These are phyloP conservation scores for Etheostoma nigrum DNA, from an alignment of 2,797 vertebrate genomes.

Conservation along the genomic window DNA sequence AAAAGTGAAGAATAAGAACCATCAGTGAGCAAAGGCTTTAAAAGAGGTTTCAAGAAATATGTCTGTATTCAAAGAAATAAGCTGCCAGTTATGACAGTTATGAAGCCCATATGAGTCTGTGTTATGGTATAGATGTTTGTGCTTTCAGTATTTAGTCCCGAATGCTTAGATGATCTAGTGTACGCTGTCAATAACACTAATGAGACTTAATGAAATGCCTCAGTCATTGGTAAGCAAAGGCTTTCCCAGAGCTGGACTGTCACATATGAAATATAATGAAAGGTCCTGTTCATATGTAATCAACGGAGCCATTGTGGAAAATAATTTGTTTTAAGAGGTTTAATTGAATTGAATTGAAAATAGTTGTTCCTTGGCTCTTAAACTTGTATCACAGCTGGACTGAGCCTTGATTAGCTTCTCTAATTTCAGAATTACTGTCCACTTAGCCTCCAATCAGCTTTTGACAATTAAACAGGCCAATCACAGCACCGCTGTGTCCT, in stretches of 20 bases:
- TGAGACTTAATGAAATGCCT: too few species aligned
- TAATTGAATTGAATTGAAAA: too few species aligned
- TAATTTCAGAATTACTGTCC: neutral
- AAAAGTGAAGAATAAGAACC: too few species aligned
- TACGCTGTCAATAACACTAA: too few species aligned
- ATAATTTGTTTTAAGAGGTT: too few species aligned
- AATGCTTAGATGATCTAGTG: too few species aligned
- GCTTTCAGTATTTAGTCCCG: neutral
- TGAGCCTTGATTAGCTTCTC: neutral
- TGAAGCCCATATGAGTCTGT: too few species aligned
- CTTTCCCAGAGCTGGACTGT: neutral
- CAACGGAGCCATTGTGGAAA: neutral
- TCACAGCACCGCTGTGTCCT: neutral
- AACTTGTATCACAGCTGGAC: neutral
- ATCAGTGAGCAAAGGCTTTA: too few species aligned
- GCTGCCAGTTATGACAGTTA: too few species aligned
- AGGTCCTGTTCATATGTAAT: too few species aligned
- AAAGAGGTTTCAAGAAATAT: too few species aligned
- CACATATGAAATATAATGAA: neutral
- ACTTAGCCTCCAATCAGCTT: neutral
- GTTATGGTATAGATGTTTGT: neutral
- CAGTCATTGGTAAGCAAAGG: neutral
- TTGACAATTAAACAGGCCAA: neutral
- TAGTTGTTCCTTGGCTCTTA: neutral
- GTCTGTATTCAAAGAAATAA: too few species aligned